Base-by-base conservation (phyloP, 1,140 invertebrate species). In the Schlechtendalia chinensis region DNA sequence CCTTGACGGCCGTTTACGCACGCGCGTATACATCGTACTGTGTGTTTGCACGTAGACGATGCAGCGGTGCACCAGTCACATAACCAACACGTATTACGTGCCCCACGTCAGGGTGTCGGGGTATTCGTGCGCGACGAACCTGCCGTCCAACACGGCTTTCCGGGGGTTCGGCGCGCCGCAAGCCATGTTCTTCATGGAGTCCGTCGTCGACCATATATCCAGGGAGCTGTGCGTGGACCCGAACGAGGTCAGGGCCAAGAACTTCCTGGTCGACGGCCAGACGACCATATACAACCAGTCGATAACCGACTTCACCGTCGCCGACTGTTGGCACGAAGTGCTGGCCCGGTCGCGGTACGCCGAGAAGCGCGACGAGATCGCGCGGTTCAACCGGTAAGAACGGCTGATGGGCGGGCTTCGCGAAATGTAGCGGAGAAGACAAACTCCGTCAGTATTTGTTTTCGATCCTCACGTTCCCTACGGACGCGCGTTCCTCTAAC, bases 101-200 rank as follows among this genome's bases (percentile, higher is more conserved):
- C 92, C 93, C 4, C 90, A 91, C 82, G 86, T 89, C 10, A 87
- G 89, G 82, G 89, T 93, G 1, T 87, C 85, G 11, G 93, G 92
- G 1, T 90, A 90, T 83, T 84, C 90, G 1, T 96, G 94, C 84
- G 93, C 90, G 86, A 96, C 95, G 0, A 96, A 96, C 88, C 85
- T 96, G 27, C 90, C 93, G 0, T 94, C 94, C 0, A 96, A 96
- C 83, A 97, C 95, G 0, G 95, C 95, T 8, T 97, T 96, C 84
- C 86, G 95, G 82, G 95, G 94, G 19, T 96, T 96, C 84, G 94
- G 95, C 17, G 94, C 91, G 0, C 95, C 95, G 0, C 95, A 96
- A 82, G 94, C 92, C 45, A 96, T 96, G 94, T 92, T 95, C 84
- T 88, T 90, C 2, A 91, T 89, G 0, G 95, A 97, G 87, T 90